Evolutionary conservation across 23 tunicate species (phyloP).

Genomic region (Aplidium turbinatum): DNA sequence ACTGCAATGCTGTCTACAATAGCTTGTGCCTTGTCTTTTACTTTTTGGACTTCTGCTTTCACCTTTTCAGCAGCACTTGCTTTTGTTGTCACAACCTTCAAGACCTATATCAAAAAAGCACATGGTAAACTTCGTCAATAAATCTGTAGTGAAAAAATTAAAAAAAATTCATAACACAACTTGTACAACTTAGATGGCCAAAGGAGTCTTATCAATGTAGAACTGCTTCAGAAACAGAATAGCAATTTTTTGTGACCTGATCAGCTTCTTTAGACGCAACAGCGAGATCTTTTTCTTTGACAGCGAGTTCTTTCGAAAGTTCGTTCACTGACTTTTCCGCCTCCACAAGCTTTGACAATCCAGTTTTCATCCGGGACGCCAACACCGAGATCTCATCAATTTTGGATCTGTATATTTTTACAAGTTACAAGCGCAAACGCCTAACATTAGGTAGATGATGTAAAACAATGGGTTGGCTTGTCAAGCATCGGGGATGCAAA

Average conservation of each 20-base stretch:
- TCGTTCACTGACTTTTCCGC: constrained; percentile 98
- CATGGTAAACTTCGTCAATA: too few species aligned
- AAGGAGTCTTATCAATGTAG: too few species aligned
- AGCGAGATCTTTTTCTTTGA: constrained; percentile 95
- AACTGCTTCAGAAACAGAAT: too few species aligned
- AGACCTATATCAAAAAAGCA: constrained; percentile 54
- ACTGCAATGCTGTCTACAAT: constrained; percentile 91
- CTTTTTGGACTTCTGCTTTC: constrained; percentile 93
- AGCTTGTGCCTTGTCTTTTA: constrained; percentile 91
- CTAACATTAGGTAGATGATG: too few species aligned
- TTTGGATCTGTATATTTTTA: too few species aligned
- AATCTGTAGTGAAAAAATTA: too few species aligned
- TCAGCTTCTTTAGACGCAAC: constrained; percentile 98
- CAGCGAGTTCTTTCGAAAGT: constrained; percentile 89
- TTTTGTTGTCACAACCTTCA: constrained; percentile 81
- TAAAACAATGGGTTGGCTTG: too few species aligned
- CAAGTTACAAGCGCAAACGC: too few species aligned
- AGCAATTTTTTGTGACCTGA: constrained; percentile 34
- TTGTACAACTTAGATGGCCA: too few species aligned
- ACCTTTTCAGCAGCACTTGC: constrained; percentile 85
- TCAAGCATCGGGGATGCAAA: too few species aligned
- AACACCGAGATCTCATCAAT: constrained; percentile 78
- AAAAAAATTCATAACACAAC: too few species aligned
- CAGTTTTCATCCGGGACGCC: constrained; percentile 93
- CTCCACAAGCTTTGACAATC: constrained; percentile 87